A percentile compares a stretch with the other conserved stretches of the same genome.
Conservation (phyloP, 2,113 vertebrate genomes). For the Esox niger region DNA sequence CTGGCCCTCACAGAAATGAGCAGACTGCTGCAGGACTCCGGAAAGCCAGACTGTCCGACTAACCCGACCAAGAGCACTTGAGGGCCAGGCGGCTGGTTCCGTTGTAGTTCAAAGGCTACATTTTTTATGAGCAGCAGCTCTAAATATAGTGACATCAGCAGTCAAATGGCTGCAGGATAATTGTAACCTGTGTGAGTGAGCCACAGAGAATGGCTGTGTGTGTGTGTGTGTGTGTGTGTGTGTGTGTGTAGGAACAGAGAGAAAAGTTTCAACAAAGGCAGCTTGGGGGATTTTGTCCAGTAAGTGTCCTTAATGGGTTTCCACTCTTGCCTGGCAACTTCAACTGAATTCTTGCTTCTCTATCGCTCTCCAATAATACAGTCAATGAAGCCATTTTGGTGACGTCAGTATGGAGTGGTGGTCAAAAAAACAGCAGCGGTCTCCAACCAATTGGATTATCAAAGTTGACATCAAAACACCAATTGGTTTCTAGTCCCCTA, state of each 20-base stretch:
- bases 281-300: too few relatives aligned
- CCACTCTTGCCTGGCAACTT: too few relatives aligned
- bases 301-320: too few relatives aligned
- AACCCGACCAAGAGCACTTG: conserved; percentile 8
- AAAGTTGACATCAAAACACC: too few relatives aligned
- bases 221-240: not conserved
- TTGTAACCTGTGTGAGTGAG: conserved; percentile 14
- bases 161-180: conserved; percentile 26
- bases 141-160: conserved; percentile 57
- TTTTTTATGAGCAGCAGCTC: conserved; percentile 62
- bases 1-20: conserved; percentile 42
- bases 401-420: too few relatives aligned
- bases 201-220: not conserved
- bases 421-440: too few relatives aligned
- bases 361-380: too few relatives aligned
- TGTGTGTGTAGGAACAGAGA: not conserved
- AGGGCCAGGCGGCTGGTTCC: conserved; percentile 19
- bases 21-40: conserved; percentile 21
- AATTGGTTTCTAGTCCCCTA: too few relatives aligned
- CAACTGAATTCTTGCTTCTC: too few relatives aligned
- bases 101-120: conserved; percentile 47
- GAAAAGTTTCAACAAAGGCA: not conserved
- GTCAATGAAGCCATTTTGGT: too few relatives aligned
- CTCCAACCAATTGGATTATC: too few relatives aligned
- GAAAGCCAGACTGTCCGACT: not conserved